A percentile compares a stretch with the other conserved stretches of the same genome.
phyloP scores from a whole-genome alignment of 92 coral and sea anemone species.

The Paragorgia papillata region DNA sequence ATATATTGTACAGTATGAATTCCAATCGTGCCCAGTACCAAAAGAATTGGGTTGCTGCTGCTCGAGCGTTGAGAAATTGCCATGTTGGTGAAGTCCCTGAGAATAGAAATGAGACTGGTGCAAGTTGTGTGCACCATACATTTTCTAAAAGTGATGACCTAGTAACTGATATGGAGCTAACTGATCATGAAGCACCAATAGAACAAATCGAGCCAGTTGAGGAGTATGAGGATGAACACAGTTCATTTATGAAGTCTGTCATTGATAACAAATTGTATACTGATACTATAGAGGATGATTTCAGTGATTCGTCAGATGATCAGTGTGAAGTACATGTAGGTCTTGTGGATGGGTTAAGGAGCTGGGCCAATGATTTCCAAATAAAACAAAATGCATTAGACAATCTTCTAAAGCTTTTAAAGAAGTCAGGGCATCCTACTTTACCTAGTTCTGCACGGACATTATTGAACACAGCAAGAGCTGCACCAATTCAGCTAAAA shows the following conservation, averaged over 20 bases:
- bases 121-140: neutral
- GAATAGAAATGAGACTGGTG: conserved; percentile 4
- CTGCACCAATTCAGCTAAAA: neutral
- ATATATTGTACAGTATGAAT: conserved; percentile 13
- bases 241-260: too few species aligned
- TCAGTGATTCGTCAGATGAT: neutral
- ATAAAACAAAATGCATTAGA: neutral
- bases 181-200: too few species aligned
- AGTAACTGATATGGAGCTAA: neutral
- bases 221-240: too few species aligned
- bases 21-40: conserved; percentile 32
- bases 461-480: neutral
- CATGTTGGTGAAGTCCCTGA: neutral
- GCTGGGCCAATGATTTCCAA: neutral
- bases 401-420: neutral
- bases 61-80: conserved; percentile 27
- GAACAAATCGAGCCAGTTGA: too few species aligned
- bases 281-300: too few species aligned
- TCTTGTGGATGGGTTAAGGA: neutral
- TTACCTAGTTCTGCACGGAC: conserved; percentile 1
- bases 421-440: conserved; percentile 1
- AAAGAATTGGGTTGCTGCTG: conserved; percentile 33
- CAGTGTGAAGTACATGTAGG: neutral
- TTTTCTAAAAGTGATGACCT: too few species aligned
- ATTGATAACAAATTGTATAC: too few species aligned